These are phyloP conservation scores for Synchiropus splendidus DNA, from an alignment of 2,113 vertebrate species.

Conservation along the genomic window DNA sequence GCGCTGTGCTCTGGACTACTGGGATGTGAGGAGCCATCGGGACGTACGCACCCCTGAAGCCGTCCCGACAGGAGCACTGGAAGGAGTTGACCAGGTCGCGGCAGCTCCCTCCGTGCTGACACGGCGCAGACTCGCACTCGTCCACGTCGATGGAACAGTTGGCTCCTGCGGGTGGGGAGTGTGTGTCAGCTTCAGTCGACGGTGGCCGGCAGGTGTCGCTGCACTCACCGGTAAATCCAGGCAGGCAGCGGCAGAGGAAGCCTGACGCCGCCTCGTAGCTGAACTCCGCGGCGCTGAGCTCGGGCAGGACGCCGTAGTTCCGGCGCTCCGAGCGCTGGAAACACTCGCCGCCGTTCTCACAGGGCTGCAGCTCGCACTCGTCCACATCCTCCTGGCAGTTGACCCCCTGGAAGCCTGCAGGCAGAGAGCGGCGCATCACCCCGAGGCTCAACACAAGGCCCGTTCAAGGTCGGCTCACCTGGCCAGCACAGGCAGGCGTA, in stretches of 20 bases:
- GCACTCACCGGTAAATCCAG: constrained; percentile 75
- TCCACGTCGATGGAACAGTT: constrained; percentile 76
- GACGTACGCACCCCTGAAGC: constrained; percentile 91
- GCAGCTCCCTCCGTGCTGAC: constrained; percentile 76
- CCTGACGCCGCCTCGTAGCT: constrained; percentile 71
- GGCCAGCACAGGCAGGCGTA: constrained; percentile 84
- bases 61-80: constrained; percentile 71
- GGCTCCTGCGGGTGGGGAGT: constrained; percentile 76
- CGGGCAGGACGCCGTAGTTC: constrained; percentile 56
- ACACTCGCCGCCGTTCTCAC: constrained; percentile 73
- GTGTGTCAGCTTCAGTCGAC: constrained; percentile 2
- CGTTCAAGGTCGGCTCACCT: constrained; percentile 59
- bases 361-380: constrained; percentile 76
- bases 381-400: constrained; percentile 67
- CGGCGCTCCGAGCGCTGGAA: constrained; percentile 72
- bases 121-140: constrained; percentile 79
- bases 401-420: constrained; percentile 55
- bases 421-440: not conserved
- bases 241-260: constrained; percentile 77
- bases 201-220: not conserved
- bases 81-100: constrained; percentile 74
- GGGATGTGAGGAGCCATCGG: too few species aligned
- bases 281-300: constrained; percentile 63
- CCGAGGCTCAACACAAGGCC: too few species aligned
- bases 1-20: too few species aligned